A percentile compares a stretch with the other conserved stretches of the same genome.
Conservation (phyloP, 1,140 invertebrate genomes). For the Lithobius niger region DNA sequence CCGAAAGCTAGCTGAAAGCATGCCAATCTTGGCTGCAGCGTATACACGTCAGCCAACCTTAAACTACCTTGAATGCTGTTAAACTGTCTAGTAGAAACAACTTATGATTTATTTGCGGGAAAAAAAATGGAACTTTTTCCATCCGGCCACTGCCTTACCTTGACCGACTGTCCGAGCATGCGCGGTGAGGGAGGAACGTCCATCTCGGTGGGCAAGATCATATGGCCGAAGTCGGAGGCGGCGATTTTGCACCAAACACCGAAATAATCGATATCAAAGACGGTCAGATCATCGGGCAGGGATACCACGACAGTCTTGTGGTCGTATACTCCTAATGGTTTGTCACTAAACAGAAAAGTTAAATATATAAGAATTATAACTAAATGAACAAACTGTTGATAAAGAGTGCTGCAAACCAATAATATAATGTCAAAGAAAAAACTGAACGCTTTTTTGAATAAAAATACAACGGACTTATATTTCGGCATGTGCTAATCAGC, state of each 20-base stretch:
- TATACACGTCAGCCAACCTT: too few species aligned
- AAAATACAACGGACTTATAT: too few species aligned
- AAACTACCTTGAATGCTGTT: too few species aligned
- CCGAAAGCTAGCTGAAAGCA: too few species aligned
- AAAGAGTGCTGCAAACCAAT: neutral
- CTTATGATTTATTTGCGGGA: too few species aligned
- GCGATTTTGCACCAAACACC: constrained; percentile 79
- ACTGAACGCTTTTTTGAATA: too few species aligned
- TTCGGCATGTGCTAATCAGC: too few species aligned
- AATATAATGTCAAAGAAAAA: neutral
- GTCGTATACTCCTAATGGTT: constrained; percentile 61
- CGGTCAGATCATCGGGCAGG: constrained; percentile 59
- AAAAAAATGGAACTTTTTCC: too few species aligned
- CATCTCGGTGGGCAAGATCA: constrained; percentile 52
- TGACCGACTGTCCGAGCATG: constrained; percentile 82
- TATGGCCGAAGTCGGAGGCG: constrained; percentile 77
- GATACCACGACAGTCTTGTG: constrained; percentile 74
- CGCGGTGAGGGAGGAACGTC: constrained; percentile 80
- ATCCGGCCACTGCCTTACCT: too few species aligned
- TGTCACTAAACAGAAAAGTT: too few species aligned
- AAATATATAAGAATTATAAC: neutral
- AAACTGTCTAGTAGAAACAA: too few species aligned
- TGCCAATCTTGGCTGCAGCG: too few species aligned
- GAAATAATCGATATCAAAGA: constrained; percentile 72
- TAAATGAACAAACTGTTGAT: neutral